Conservation (phyloP, 2,888 invertebrate species). For the Hypsopygia costalis region DNA sequence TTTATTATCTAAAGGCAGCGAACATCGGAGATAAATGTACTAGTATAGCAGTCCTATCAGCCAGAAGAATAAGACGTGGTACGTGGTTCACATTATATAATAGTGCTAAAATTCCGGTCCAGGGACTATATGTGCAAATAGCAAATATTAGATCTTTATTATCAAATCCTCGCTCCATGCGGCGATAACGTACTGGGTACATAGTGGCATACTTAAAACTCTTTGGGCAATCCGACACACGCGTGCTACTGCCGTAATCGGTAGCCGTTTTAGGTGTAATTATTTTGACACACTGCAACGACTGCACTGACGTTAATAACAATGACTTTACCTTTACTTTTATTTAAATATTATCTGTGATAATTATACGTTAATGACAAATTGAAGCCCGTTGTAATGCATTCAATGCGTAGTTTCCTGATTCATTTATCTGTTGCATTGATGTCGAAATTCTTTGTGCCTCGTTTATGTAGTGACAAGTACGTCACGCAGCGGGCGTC, state of each 20-base stretch:
- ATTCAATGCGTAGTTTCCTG: conserved; percentile 25
- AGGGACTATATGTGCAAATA: not conserved
- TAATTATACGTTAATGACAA: conserved; percentile 67
- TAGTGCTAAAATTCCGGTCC: not conserved
- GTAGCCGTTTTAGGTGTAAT: conserved; percentile 34
- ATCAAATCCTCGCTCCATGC: not conserved
- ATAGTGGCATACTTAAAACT: not conserved
- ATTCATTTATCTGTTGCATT: conserved; percentile 25
- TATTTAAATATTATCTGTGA: conserved; percentile 75
- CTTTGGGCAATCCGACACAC: not conserved
- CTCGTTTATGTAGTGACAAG: conserved; percentile 19
- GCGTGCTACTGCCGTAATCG: conserved; percentile 24
- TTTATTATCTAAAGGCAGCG: not conserved
- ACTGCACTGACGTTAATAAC: conserved; percentile 23
- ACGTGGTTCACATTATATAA: not conserved
- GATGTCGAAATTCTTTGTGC: conserved; percentile 28
- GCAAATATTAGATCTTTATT: not conserved
- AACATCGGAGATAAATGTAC: not conserved
- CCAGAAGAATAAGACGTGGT: not conserved
- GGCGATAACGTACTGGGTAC: conserved; percentile 1
- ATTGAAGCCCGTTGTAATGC: conserved; percentile 33
- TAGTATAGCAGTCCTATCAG: not conserved
- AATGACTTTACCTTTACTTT: conserved; percentile 42
- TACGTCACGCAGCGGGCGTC: conserved; percentile 13
- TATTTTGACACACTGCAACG: conserved; percentile 43